Evolutionary conservation across 1,140 invertebrate species (phyloP), one percentile per base, ranked within the genome.

Genomic region (Melanaphis sacchari): DNA sequence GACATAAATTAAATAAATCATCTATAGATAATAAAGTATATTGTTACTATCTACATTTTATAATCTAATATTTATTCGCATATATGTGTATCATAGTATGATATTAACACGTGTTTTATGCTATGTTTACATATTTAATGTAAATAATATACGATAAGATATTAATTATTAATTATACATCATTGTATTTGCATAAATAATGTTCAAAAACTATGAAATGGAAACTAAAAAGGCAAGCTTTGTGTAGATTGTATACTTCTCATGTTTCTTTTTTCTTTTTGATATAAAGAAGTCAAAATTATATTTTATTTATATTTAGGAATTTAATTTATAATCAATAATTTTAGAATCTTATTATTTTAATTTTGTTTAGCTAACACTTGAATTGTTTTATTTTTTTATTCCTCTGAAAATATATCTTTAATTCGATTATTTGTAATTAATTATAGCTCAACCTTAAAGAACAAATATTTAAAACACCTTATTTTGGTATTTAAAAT

Each of bases 61-160:
- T 76, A n/a, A 9, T 49, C 31, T 59, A 24, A 11, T 54, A 54
- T 54, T 15, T 3, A 59, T 59, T 15, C 15, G 15, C 18, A 21
- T n/a, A 31, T 66, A n/a, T 36, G 15, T 76, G 18, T 76, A 76
- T 3, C 59, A n/a, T n/a, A 18, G 15, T 18, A 49, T 49, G 31
- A n/a, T 76, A 76, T 76, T 76, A 76, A n/a, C 59, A 76, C 59
- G 59, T n/a, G 26, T 76, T 76, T n/a, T 76, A n/a, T n/a, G n/a
- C 11, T n/a, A 76, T 6, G n/a, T n/a, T 18, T 0, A 76, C 31
- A 21, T n/a, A 76, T 76, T 76, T 11, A 76, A 76, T 76, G 31
- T 15, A 66, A n/a, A 76, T 76, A 76, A 76, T 76, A 36, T 59
- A n/a, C 31, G 4, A n/a, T n/a, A n/a, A 18, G 15, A 15, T n/a